Percentiles rank a stretch among this genome's conserved stretches.
Evolutionary conservation across 2,888 invertebrate genomes (phyloP).

Genomic region (Philereme transversata): DNA sequence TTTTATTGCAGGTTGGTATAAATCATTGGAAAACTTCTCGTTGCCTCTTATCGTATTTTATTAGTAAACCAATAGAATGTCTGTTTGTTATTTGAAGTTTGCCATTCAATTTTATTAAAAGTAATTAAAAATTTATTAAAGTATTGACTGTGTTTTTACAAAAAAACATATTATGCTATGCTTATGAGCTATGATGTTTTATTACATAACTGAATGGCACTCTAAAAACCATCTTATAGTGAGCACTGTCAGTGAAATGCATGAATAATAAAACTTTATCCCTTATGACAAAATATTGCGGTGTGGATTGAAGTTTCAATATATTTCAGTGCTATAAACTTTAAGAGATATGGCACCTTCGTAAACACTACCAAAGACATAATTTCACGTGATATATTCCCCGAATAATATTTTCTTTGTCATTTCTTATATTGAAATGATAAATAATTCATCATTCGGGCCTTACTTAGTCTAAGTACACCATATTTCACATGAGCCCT

Average conservation of each 20-base stretch:
- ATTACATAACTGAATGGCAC: too few relatives aligned
- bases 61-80: too few relatives aligned
- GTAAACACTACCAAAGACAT: conserved; percentile 49
- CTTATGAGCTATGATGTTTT: too few relatives aligned
- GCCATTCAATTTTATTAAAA: too few relatives aligned
- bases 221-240: neutral
- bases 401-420: conserved; percentile 59
- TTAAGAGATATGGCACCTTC: conserved; percentile 27
- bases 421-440: conserved; percentile 67
- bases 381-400: conserved; percentile 50
- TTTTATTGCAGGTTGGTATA: conserved; percentile 20
- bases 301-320: neutral
- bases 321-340: neutral
- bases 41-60: too few relatives aligned
- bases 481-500: conserved; percentile 79
- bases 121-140: too few relatives aligned
- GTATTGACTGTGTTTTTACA: too few relatives aligned
- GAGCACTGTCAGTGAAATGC: neutral
- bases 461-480: conserved; percentile 79
- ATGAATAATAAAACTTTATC: conserved; percentile 13
- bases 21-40: conserved; percentile 19
- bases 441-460: conserved; percentile 79
- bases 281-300: neutral
- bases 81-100: too few relatives aligned
- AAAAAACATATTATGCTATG: too few relatives aligned